Evolutionary conservation across 2,113 vertebrate species (phyloP), one percentile per base, ranked within the genome.

Genomic region (Clinocottus analis): DNA sequence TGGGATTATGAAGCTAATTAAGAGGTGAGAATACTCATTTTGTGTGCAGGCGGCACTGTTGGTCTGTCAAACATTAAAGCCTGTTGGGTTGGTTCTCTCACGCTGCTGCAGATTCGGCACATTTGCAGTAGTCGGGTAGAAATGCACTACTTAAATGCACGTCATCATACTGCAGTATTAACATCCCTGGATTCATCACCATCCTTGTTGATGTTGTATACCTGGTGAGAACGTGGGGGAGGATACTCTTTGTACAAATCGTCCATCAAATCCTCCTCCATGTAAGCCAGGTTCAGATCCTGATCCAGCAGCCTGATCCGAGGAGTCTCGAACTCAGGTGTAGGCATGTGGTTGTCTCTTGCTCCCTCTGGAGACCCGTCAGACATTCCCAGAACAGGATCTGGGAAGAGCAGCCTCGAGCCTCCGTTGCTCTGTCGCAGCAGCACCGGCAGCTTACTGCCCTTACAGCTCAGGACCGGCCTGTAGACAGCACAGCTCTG

Each of bases 241-340:
- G 97, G 93, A 85, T 96, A 99, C 73, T 97, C 97, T 81, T 95
- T 96, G 89, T 90, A 96, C 51, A 96, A 87, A 85, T 98, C 97
- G 37, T 97, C 94, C 93, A 97, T 96, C 80, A 96, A 86, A 75
- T 97, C 96, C 77, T 97, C 96, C 77, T 96, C 95, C 39, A 97
- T 86, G 4, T 96, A 95, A 41, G 91, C 79, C 69, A 96, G 62
- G 71, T 95, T 96, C 87, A 94, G 75, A 53, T 90, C 71, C 25
- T 88, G 86, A 59, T 89, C 87, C 56, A 92, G 82, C 77, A 95
- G 75, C 55, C 83, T 94, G 72, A 92, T 93, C 83, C 93, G 75
- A 70, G 93, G 92, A 14, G 91, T 81, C 79, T 94, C 96, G 81
- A 76, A 94, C 80, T 91, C 87, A 17, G 87, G 68, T 14, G 86